These are phyloP conservation scores for Pangasius larnaudii DNA, from an alignment of 2,797 vertebrate genomes.

Conservation along the genomic window DNA sequence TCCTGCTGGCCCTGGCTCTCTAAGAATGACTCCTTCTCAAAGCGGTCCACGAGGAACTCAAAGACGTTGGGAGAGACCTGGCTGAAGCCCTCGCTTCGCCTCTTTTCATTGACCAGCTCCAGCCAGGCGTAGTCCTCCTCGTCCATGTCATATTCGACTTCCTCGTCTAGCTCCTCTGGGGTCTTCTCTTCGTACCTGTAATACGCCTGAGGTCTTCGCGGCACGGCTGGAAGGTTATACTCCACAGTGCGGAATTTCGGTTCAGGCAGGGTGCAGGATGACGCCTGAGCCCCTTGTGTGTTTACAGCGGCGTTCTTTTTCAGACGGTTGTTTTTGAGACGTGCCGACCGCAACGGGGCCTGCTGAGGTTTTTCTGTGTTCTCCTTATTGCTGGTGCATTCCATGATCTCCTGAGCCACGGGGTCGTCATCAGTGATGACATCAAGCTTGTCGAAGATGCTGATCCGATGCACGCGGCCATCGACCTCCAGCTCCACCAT, in stretches of 20 bases:
- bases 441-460: constrained; percentile 92
- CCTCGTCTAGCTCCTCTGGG: constrained; percentile 91
- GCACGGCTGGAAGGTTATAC: constrained; percentile 91
- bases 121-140: constrained; percentile 97
- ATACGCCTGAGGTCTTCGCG: constrained; percentile 82
- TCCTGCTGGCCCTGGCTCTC: constrained; percentile 90
- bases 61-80: constrained; percentile 93
- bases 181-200: constrained; percentile 91
- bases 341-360: constrained; percentile 83
- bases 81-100: constrained; percentile 86
- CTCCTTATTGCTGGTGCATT: constrained; percentile 97
- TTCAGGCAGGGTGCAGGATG: constrained; percentile 83
- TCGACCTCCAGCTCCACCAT: constrained; percentile 98
- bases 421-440: constrained; percentile 92
- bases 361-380: constrained; percentile 89
- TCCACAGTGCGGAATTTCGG: constrained; percentile 92
- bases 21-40: constrained; percentile 92
- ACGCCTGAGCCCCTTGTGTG: constrained; percentile 69
- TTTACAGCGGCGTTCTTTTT: constrained; percentile 83
- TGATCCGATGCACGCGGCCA: constrained; percentile 90
- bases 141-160: constrained; percentile 98
- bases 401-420: constrained; percentile 90
- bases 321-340: constrained; percentile 87
- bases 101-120: constrained; percentile 91
- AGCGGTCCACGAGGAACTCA: constrained; percentile 95